Percentiles rank a stretch among this genome's conserved stretches.
Conservation (phyloP, 2,888 invertebrate species). For the Rotaria sp. region DNA sequence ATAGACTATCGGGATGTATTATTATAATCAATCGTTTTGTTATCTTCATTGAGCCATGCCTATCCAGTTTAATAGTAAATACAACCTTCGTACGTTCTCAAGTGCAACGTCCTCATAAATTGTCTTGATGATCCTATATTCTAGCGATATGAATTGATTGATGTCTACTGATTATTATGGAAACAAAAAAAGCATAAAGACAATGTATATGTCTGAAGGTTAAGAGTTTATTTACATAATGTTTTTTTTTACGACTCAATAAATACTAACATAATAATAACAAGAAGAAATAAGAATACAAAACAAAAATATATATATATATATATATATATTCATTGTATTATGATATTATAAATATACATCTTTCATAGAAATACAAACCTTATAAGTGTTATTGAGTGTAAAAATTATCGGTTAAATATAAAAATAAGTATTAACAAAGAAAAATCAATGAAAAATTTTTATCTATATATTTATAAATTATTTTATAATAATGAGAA, state of each 20-base stretch:
- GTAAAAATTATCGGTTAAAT: no score
- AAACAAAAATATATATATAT: no score
- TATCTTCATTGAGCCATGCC: neutral
- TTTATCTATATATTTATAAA: no score
- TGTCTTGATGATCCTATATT: neutral
- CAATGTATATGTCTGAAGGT: neutral
- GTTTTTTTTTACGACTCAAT: neutral
- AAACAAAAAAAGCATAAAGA: neutral
- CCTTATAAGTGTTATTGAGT: no score
- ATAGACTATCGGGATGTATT: neutral
- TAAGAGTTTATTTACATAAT: neutral
- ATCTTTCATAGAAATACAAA: no score
- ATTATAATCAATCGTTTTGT: neutral
- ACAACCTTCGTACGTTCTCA: neutral
- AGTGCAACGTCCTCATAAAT: neutral
- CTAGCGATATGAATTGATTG: neutral
- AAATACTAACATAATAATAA: neutral
- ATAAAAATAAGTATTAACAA: no score
- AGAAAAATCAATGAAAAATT: no score
- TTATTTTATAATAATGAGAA: no score
- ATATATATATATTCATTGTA: neutral
- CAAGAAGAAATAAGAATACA: neutral
- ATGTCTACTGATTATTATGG: neutral
- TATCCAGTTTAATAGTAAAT: neutral
- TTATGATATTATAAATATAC: neutral